Percentiles rank a stretch among this genome's conserved stretches.
Evolutionary conservation across 1,140 invertebrate genomes (phyloP).

Genomic region (Drosophila seguyi): DNA sequence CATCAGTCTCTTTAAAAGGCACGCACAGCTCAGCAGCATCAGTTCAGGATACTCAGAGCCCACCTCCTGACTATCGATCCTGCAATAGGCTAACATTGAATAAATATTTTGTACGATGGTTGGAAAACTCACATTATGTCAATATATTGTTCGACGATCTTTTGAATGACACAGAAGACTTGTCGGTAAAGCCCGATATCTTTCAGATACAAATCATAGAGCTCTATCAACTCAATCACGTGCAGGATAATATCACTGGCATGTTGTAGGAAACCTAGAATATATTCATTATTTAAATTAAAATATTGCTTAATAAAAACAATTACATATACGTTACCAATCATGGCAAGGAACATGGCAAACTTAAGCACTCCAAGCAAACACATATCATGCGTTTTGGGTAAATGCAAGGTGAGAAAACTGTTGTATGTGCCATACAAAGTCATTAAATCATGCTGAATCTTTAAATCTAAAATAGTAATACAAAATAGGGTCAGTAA

Average conservation of each 20-base stretch:
- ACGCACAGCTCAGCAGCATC: constrained; percentile 21
- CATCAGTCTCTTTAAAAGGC: constrained; percentile 30
- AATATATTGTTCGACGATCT: constrained; percentile 45
- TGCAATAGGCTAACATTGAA: neutral
- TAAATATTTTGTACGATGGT: no score
- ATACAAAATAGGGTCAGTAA: neutral
- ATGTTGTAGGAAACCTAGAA: constrained; percentile 53
- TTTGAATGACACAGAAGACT: constrained; percentile 19
- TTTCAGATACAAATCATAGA: neutral
- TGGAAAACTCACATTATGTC: constrained; percentile 35
- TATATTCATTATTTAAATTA: neutral
- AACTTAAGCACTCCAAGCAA: constrained; percentile 46
- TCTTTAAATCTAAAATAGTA: constrained; percentile 13
- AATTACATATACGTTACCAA: constrained; percentile 20
- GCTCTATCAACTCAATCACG: constrained; percentile 4
- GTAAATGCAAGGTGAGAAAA: constrained; percentile 46
- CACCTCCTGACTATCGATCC: constrained; percentile 1
- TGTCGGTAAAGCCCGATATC: constrained; percentile 12
- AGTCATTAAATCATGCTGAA: constrained; percentile 23
- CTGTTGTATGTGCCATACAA: constrained; percentile 56
- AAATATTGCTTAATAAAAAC: neutral
- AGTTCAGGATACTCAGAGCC: constrained; percentile 15
- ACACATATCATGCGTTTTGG: constrained; percentile 20
- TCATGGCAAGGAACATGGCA: constrained; percentile 41
- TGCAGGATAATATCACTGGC: constrained; percentile 37